phyloP scores from a whole-genome alignment of 2,797 vertebrate genomes.

The Phalloptychus januarius region DNA sequence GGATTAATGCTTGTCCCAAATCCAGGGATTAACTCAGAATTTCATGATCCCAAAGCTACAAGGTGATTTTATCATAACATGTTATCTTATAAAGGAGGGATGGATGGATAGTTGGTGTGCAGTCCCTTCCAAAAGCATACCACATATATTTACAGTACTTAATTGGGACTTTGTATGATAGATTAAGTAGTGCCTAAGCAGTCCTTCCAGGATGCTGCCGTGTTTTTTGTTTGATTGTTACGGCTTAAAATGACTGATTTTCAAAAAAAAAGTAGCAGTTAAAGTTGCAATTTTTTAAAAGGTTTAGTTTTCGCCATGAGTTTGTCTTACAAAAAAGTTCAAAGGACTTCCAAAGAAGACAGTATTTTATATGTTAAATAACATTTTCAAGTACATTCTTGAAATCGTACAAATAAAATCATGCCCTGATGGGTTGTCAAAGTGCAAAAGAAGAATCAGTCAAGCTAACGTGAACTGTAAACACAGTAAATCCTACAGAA shows the following conservation, averaged over 20 bases:
- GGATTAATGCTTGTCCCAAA: conserved; percentile 72
- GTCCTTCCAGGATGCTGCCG: not conserved
- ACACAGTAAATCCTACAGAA: not conserved
- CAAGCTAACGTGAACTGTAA: not conserved
- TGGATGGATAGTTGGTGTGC: not conserved
- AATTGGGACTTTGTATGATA: not conserved
- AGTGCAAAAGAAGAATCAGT: not conserved
- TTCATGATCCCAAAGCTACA: conserved; percentile 53
- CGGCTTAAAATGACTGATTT: not conserved
- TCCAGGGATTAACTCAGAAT: conserved; percentile 72
- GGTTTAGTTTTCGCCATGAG: not conserved
- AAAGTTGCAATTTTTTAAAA: not conserved
- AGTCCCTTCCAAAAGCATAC: not conserved
- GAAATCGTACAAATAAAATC: not conserved
- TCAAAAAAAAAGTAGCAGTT: not conserved
- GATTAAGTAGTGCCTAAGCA: not conserved
- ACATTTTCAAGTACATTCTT: not conserved
- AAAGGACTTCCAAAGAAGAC: not conserved
- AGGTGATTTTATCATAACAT: conserved; percentile 64
- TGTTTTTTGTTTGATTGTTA: not conserved
- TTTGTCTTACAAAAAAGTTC: not conserved
- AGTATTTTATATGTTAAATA: not conserved
- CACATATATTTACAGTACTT: not conserved
- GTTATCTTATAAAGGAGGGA: conserved; percentile 40
- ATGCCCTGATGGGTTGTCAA: not conserved